Percentiles rank a stretch among this genome's conserved stretches.
Conservation (phyloP, 2,113 vertebrate species). For the Sisor rabdophorus region DNA sequence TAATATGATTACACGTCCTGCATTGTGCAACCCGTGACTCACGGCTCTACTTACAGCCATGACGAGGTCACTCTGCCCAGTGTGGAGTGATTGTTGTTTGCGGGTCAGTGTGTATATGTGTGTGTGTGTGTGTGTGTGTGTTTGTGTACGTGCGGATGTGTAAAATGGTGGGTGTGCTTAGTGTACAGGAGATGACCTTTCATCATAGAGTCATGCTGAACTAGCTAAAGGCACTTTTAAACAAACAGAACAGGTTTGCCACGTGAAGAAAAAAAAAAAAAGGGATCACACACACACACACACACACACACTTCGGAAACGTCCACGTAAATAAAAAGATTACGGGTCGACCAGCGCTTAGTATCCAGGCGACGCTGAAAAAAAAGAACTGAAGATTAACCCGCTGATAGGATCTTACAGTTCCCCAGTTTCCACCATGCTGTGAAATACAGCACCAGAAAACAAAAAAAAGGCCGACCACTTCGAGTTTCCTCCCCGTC, state of each 20-base stretch:
- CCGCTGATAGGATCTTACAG: neutral
- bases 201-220: conserved; percentile 29
- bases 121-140: conserved; percentile 11
- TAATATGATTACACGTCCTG: conserved; percentile 59
- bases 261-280: conserved; percentile 30
- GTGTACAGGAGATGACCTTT: conserved; percentile 28
- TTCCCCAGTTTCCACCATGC: neutral
- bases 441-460: neutral
- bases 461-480: neutral
- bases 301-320: no score
- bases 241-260: conserved; percentile 34
- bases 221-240: conserved; percentile 27
- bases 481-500: neutral
- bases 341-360: neutral
- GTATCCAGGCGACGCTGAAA: neutral
- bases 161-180: conserved; percentile 12
- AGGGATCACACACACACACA: conserved; percentile 38
- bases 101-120: conserved; percentile 28
- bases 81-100: conserved; percentile 30
- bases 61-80: conserved; percentile 34
- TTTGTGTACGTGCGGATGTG: conserved; percentile 9
- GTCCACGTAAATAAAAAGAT: conserved; percentile 36
- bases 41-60: conserved; percentile 44
- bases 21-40: conserved; percentile 64
- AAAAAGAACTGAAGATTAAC: conserved; percentile 1